Base-by-base conservation (phyloP, 2,888 invertebrate genomes). In the Paralinhomoeus sp. region DNA sequence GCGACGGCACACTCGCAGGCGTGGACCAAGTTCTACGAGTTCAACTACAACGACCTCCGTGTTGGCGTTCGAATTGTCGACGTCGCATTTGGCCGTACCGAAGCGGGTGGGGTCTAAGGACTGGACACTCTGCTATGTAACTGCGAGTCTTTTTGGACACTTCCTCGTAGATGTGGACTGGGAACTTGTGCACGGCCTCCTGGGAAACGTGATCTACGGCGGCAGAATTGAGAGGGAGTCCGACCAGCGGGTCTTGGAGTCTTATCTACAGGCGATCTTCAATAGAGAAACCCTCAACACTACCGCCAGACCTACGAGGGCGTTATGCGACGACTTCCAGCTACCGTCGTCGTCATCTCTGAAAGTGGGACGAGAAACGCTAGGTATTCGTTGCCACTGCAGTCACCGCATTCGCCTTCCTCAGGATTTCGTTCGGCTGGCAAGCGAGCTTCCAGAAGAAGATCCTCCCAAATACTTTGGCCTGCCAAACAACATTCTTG, bases 1-100 rank as follows among this genome's bases (percentile, higher is more conserved):
- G 21, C 18, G n/a, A 31, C n/a, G n/a, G n/a, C n/a, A n/a, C n/a
- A n/a, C 18, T 47, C 48, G 41, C 51, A 83, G 70, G 80, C 83
- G 0, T 85, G 84, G 84, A 77, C 78, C 1, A 80, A 78, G 59
- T 75, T 74, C 60, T 85, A 87, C 64, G 83, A 85, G 58, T 85
- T 85, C 65, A 78, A 76, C 42, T 75, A 77, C 53, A 72, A 77
- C 0, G 85, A 85, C 63, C 67, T 83, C 1, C 71, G 75, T 42
- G 78, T 80, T 3, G 78, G 78, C 1, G 69, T 75, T 35, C 75
- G 76, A 48, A 67, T 78, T 37, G 69, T 73, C 42, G 71, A 72
- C 50, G 62, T 67, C 42, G 55, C 71, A 20, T 68, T 67, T 17
- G 23, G 31, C 15, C 9, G 31, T 12, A 31, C 7, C 31, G n/a